A percentile compares a stretch with the other conserved stretches of the same genome.
These are phyloP conservation scores for Hybognathus amarus DNA, from an alignment of 2,797 vertebrate species.

Conservation along the genomic window DNA sequence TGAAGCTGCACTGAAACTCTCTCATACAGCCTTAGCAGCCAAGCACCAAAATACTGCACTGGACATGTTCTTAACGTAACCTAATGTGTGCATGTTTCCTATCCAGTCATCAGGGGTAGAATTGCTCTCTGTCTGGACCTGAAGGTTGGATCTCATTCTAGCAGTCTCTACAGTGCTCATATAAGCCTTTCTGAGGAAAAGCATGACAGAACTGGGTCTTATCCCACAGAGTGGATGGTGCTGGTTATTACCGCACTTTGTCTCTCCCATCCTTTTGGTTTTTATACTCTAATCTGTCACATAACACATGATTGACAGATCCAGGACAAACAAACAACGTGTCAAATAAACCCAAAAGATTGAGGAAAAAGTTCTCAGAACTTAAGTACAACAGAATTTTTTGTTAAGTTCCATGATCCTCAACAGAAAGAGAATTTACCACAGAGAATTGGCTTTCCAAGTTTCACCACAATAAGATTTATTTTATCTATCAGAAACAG, in stretches of 20 bases:
- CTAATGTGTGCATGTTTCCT: slow-evolving; percentile 9
- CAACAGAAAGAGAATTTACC: not conserved
- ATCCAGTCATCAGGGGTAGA: not conserved
- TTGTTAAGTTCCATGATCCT: not conserved
- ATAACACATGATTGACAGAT: slow-evolving; percentile 61
- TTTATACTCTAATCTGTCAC: slow-evolving; percentile 61
- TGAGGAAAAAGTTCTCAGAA: slow-evolving; percentile 39
- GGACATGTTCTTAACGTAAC: not conserved
- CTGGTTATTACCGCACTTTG: slow-evolving; percentile 59
- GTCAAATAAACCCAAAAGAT: slow-evolving; percentile 57
- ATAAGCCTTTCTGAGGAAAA: slow-evolving; percentile 54
- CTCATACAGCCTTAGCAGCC: not conserved
- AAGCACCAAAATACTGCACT: not conserved
- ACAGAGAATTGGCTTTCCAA: slow-evolving; percentile 13
- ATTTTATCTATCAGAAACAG: not conserved
- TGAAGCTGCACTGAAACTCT: too few relatives aligned
- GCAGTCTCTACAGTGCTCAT: slow-evolving; percentile 56
- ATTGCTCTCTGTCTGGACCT: slow-evolving; percentile 49
- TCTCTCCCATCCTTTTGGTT: slow-evolving; percentile 59
- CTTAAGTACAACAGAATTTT: slow-evolving; percentile 17
- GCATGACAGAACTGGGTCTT: slow-evolving; percentile 76
- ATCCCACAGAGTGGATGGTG: slow-evolving; percentile 58
- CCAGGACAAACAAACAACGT: slow-evolving; percentile 58
- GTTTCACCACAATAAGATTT: not conserved
- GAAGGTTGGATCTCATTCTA: slow-evolving; percentile 55